Percentiles rank a stretch among this genome's conserved stretches.
Evolutionary conservation across 2,113 vertebrate species (phyloP).

Genomic region (Corythaeola cristata): DNA sequence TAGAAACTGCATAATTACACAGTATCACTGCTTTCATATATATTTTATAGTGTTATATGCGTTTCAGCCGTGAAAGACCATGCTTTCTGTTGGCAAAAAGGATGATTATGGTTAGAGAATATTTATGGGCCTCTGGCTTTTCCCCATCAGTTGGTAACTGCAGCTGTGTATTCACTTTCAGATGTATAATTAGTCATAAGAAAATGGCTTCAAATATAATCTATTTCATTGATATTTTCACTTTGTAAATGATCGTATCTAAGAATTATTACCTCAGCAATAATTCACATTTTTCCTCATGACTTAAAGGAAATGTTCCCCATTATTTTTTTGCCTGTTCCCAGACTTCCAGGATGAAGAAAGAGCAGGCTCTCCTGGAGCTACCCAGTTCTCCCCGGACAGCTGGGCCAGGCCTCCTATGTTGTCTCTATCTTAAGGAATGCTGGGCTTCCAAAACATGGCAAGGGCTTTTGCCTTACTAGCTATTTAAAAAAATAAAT

Average conservation of each 20-base stretch:
- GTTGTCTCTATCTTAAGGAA: neutral
- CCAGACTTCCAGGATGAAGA: neutral
- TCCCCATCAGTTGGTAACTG: neutral
- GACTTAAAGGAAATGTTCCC: neutral
- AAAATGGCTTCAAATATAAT: neutral
- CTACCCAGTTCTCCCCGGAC: neutral
- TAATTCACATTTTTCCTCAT: neutral
- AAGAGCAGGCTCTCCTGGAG: neutral
- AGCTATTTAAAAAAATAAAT: neutral
- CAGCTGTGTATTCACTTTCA: neutral
- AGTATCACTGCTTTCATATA: neutral
- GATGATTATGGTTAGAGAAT: neutral
- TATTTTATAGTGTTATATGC: neutral
- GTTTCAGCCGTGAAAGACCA: neutral
- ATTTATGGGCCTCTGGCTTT: neutral
- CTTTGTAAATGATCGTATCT: neutral
- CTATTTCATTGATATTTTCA: neutral
- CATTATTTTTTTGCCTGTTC: neutral
- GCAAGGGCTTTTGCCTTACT: neutral
- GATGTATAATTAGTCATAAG: neutral
- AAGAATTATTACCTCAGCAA: neutral
- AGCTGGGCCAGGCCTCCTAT: neutral
- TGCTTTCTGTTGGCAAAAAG: neutral
- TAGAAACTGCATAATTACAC: neutral
- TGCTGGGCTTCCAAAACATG: neutral